Conservation (phyloP, 2,888 invertebrate genomes). For the Cantharis nigra region DNA sequence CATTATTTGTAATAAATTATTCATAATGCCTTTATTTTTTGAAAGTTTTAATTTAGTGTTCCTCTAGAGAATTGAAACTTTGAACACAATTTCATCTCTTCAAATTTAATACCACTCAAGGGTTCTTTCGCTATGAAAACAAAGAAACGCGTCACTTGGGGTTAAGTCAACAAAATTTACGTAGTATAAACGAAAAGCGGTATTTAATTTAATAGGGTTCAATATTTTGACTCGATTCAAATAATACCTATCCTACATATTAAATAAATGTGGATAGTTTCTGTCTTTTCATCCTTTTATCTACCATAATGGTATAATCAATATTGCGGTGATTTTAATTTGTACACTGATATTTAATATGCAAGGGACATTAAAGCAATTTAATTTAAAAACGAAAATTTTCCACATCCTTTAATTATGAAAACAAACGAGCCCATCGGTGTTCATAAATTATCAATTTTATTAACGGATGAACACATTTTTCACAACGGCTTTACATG, state of each 20-base stretch:
- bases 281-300: not conserved
- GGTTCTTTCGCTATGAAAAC: not conserved
- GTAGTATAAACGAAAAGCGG: not conserved
- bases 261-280: not conserved
- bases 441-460: not conserved
- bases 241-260: not conserved
- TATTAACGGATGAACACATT: not conserved
- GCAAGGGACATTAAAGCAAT: not conserved
- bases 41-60: not conserved
- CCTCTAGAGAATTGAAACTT: not conserved
- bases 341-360: not conserved
- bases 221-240: not conserved
- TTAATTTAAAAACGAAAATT: not conserved
- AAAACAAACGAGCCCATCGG: not conserved
- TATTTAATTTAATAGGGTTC: not conserved
- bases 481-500: not conserved
- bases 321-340: not conserved
- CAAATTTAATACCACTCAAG: not conserved
- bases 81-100: not conserved
- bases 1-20: not conserved
- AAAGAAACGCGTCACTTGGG: not conserved
- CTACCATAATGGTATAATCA: not conserved
- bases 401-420: not conserved
- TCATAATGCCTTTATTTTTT: not conserved
- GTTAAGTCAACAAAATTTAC: not conserved